Percentiles rank a stretch among this genome's conserved stretches.
Evolutionary conservation across 2,888 invertebrate species (phyloP).

Genomic region (Scelioninae gen. 1): DNA sequence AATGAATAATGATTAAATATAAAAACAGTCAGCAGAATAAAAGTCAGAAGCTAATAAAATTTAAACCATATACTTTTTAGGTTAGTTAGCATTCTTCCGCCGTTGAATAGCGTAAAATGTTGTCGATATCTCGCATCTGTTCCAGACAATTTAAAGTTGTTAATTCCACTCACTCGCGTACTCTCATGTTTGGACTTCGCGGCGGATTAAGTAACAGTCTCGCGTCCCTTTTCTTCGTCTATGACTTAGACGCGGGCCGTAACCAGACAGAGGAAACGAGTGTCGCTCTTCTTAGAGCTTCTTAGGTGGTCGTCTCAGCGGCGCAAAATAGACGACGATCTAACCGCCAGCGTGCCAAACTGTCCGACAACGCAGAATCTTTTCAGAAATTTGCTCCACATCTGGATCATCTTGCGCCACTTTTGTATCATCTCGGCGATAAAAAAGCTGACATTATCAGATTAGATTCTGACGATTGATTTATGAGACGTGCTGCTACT

Average conservation of each 20-base stretch:
- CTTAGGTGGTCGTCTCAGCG: constrained; percentile 68
- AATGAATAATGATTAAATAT: no score
- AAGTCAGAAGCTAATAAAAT: no score
- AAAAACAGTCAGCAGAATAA: no score
- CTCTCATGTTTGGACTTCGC: constrained; percentile 36
- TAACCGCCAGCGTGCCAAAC: constrained; percentile 60
- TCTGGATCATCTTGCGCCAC: constrained; percentile 62
- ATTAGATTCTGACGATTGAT: constrained; percentile 60
- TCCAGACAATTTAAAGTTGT: constrained; percentile 48
- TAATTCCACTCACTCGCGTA: constrained; percentile 25
- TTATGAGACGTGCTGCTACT: constrained; percentile 21
- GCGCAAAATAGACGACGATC: constrained; percentile 67
- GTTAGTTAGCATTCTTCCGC: background rate
- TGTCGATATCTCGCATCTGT: constrained; percentile 23
- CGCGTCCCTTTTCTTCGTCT: constrained; percentile 43
- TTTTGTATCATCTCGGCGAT: constrained; percentile 43
- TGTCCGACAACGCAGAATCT: constrained; percentile 58
- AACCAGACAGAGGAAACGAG: constrained; percentile 44
- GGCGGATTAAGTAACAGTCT: constrained; percentile 42
- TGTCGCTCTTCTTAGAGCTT: constrained; percentile 64
- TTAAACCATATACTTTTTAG: no score
- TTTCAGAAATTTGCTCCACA: constrained; percentile 65
- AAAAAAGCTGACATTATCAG: constrained; percentile 55
- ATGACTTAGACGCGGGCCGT: constrained; percentile 22
- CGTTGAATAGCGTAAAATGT: background rate